Conservation (phyloP, 2,888 invertebrate genomes). For the Macrosoma leucophasiata region DNA sequence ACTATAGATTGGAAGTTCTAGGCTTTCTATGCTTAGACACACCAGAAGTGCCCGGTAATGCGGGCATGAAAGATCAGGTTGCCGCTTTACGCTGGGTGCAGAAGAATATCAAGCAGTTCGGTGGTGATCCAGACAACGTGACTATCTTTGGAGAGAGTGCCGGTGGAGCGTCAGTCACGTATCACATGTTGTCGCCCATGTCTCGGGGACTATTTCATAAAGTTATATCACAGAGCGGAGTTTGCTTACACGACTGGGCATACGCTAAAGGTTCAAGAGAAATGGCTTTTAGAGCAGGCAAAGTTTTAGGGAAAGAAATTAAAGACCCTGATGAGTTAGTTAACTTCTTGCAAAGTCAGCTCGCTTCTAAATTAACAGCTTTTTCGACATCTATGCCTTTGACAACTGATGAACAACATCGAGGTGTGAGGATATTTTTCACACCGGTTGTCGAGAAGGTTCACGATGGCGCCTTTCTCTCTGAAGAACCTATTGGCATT, state of each 20-base stretch:
- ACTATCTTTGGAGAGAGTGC: slow-evolving; percentile 45
- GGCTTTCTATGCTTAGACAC: slow-evolving; percentile 37
- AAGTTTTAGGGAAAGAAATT: slow-evolving; percentile 30
- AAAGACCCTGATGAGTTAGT: slow-evolving; percentile 30
- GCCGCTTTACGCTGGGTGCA: slow-evolving; percentile 35
- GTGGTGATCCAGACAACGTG: slow-evolving; percentile 33
- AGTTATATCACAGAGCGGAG: slow-evolving; percentile 39
- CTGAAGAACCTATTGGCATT: slow-evolving; percentile 30
- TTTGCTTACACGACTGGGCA: slow-evolving; percentile 32
- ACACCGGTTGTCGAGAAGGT: slow-evolving; percentile 39
- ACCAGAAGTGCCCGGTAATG: slow-evolving; percentile 39
- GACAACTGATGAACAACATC: slow-evolving; percentile 30
- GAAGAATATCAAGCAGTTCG: slow-evolving; percentile 33
- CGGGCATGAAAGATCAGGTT: slow-evolving; percentile 42
- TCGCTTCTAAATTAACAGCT: slow-evolving; percentile 28
- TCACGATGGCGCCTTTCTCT: slow-evolving; percentile 32
- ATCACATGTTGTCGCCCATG: slow-evolving; percentile 42
- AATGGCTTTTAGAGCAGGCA: slow-evolving; percentile 30
- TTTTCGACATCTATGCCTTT: slow-evolving; percentile 30
- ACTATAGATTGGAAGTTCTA: slow-evolving; percentile 41
- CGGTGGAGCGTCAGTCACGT: slow-evolving; percentile 39
- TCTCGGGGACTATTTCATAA: slow-evolving; percentile 39
- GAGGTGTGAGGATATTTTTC: slow-evolving; percentile 35
- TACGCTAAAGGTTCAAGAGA: slow-evolving; percentile 22
- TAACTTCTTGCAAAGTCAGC: slow-evolving; percentile 28